phyloP scores from a whole-genome alignment of 2,888 invertebrate genomes.

The Arctia plantaginis region DNA sequence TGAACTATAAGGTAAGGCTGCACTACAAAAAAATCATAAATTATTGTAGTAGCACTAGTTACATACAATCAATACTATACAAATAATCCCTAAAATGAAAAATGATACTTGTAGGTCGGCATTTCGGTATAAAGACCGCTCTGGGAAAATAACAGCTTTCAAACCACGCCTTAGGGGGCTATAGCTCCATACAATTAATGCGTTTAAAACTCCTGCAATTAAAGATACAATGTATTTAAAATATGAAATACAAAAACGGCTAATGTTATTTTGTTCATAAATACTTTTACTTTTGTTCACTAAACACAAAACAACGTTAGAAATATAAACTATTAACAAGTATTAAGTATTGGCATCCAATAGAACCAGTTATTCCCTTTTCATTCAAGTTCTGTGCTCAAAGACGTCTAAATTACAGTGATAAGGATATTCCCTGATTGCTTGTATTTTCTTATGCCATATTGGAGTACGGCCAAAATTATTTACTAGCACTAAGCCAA shows the following conservation, averaged over 20 bases:
- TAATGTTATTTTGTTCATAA: not conserved
- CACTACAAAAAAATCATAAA: not conserved
- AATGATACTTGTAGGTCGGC: not conserved
- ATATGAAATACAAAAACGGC: not conserved
- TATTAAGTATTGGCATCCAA: not conserved
- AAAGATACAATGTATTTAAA: not conserved
- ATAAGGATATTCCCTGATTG: slow-evolving; percentile 5
- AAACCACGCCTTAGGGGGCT: not conserved
- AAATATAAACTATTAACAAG: not conserved
- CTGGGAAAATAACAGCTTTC: not conserved
- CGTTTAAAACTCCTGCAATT: not conserved
- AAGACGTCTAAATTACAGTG: slow-evolving; percentile 1
- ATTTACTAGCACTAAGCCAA: slow-evolving; percentile 15
- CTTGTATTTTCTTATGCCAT: slow-evolving; percentile 1
- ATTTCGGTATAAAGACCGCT: not conserved
- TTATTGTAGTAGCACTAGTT: not conserved
- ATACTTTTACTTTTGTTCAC: not conserved
- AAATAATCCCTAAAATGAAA: not conserved
- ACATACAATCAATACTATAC: not conserved
- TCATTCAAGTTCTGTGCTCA: slow-evolving; percentile 2
- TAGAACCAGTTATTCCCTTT: not conserved
- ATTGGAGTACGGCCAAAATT: slow-evolving; percentile 31
- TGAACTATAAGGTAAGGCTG: not conserved
- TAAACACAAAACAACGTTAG: not conserved
- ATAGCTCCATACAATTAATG: not conserved